Evolutionary conservation across 35 echinoderm and acorn worm genomes (phyloP).

Genomic region (Chiridota heheva): DNA sequence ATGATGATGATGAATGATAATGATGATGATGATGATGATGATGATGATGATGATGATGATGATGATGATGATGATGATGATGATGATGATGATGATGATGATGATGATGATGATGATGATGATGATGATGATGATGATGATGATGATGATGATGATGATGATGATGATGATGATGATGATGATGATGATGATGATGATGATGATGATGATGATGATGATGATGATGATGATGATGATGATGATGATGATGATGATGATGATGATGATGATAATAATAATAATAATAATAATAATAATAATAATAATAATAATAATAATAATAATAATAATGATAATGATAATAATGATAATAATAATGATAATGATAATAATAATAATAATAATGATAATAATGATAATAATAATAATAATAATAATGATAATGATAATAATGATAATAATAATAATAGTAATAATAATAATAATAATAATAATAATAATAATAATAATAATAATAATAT

Average conservation of each 20-base stretch:
- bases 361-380: no score
- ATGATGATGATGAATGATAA: no score
- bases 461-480: no score
- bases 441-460: no score
- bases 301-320: constrained; percentile 11
- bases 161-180: constrained; percentile 9
- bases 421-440: no score
- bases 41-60: constrained; percentile 9
- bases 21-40: constrained; percentile 8
- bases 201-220: constrained; percentile 8
- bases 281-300: constrained; percentile 11
- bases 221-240: constrained; percentile 9
- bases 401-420: no score
- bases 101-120: constrained; percentile 9
- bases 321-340: constrained; percentile 10
- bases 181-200: constrained; percentile 9
- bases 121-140: constrained; percentile 8
- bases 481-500: no score
- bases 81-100: constrained; percentile 4
- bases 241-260: constrained; percentile 9
- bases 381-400: no score
- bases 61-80: constrained; percentile 9
- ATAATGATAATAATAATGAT: no score
- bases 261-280: neutral
- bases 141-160: constrained; percentile 9